Percentiles rank a stretch among this genome's conserved stretches.
Conservation (phyloP, 2,113 vertebrate species). For the Sturnira hondurensis region DNA sequence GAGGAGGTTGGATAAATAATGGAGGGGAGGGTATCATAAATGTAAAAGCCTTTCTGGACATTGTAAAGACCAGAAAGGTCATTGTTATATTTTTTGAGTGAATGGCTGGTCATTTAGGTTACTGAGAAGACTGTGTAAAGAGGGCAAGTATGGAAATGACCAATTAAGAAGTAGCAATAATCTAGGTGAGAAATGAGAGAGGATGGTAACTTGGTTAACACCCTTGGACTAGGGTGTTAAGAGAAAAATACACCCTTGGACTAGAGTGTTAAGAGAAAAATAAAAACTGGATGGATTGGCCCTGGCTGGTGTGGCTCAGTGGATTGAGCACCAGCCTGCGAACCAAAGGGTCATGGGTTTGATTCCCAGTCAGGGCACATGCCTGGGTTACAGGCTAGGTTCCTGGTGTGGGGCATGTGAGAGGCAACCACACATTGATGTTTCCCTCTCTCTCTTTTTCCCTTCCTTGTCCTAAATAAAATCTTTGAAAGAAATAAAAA, state of each 20-base stretch:
- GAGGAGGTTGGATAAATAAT: not conserved
- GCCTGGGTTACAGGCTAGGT: no score
- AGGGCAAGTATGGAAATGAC: not conserved
- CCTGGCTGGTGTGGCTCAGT: no score
- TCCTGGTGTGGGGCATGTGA: no score
- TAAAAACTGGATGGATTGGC: not conserved
- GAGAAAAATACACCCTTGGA: not conserved
- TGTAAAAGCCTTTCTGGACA: not conserved
- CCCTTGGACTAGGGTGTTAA: not conserved
- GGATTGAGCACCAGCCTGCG: no score
- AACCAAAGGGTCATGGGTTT: no score
- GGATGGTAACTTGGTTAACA: not conserved
- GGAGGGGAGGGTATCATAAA: not conserved
- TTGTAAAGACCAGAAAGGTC: not conserved
- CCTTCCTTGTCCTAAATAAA: no score
- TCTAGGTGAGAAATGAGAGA: not conserved
- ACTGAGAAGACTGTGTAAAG: not conserved
- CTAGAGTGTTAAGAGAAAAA: not conserved
- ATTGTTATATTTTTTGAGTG: not conserved
- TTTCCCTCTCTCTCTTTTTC: no score
- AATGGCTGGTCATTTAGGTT: not conserved
- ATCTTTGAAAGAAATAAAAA: no score
- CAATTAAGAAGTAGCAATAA: not conserved
- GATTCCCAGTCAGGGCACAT: no score
- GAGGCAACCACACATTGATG: no score